Base-by-base conservation (phyloP, 2,888 invertebrate genomes). In the Orchestes rusci region DNA sequence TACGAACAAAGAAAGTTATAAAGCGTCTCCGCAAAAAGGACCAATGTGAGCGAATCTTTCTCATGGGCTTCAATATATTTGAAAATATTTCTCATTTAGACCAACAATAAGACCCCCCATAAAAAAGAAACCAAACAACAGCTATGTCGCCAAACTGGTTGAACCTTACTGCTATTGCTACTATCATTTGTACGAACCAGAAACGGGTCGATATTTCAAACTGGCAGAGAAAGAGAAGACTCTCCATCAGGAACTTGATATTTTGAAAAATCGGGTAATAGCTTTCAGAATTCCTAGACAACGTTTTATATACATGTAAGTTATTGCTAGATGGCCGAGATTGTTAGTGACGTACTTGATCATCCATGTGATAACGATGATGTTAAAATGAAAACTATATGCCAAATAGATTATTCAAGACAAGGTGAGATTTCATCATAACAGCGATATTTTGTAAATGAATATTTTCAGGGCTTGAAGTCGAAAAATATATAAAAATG, bases 111-210 rank as follows among this genome's bases (percentile, higher is more conserved):
- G 77, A 59, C 80, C 80, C 0, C 78, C 79, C 0, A 62, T 65
- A 4, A 73, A 72, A 5, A 70, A 73, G 2, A 67, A 69, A 38
- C 73, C 73, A 0, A 59, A 65, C 2, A 62, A 68, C 18, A 67
- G 71, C 41, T 72, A 69, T 49, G 65, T 69, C n/a, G 73, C 72
- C 1, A 70, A 73, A 7, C 69, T 75, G 1, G 75, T 77, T 2
- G 76, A 77, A 1, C 76, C 77, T 0, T 77, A 77, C 57, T 81
- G 80, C 56, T 75, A 77, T 59, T 81, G 81, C 65, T 77, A 79
- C 51, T 72, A 71, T 0, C 80, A 80, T 56, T 70, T 74, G 0
- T 78, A 78, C 57, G 73, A 75, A 1, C 77, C 75, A 0, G 66
- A 75, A 39, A 72, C 77, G 45, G 76, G 75, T 48, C 74, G 77